Conservation (phyloP, 2,888 invertebrate species). For the Nasonovia ribisnigri region DNA sequence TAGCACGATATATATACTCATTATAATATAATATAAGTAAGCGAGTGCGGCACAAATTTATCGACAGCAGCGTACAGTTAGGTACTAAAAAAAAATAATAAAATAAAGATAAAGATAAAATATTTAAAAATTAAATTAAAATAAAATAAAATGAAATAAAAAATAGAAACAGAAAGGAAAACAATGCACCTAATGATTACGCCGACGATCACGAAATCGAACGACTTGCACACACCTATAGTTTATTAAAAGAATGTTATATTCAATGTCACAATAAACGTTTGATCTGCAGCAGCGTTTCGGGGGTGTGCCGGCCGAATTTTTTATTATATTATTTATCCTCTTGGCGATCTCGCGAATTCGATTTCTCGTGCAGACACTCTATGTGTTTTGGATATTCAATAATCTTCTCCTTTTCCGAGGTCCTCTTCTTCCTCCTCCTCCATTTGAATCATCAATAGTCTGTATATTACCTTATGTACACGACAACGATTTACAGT, state of each 20-base stretch:
- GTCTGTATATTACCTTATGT: conserved; percentile 3
- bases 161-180: background rate
- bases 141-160: background rate
- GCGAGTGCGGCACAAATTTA: background rate
- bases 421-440: conserved; percentile 15
- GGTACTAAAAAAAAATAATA: background rate
- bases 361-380: background rate
- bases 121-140: background rate
- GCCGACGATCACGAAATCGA: background rate
- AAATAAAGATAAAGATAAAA: background rate
- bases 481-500: conserved; percentile 26
- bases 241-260: background rate
- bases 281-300: background rate
- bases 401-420: background rate
- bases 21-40: background rate
- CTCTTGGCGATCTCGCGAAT: background rate
- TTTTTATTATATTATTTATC: background rate
- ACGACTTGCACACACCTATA: background rate
- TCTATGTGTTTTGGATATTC: background rate
- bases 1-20: background rate
- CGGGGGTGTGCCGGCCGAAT: background rate
- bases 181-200: background rate
- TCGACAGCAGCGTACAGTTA: background rate
- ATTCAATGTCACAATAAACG: background rate
- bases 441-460: background rate